These are phyloP conservation scores for Drosophila nigrodunni DNA, from an alignment of 1,140 invertebrate species.

Conservation along the genomic window DNA sequence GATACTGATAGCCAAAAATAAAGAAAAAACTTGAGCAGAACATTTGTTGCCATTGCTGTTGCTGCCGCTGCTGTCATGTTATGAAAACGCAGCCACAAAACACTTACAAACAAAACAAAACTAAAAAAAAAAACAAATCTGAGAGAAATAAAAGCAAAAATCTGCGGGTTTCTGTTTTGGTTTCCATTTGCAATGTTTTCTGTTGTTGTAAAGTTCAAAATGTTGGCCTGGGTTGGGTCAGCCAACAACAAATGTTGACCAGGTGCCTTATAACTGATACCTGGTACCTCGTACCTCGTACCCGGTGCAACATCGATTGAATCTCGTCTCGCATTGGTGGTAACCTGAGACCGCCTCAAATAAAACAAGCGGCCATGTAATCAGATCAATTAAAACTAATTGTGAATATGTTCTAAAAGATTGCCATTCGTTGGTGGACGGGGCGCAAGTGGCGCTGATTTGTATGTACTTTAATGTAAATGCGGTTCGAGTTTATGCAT, in stretches of 20 bases:
- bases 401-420: conserved; percentile 35
- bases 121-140: conserved; percentile 4
- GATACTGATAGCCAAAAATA: conserved; percentile 78
- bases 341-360: conserved; percentile 43
- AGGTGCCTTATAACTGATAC: conserved; percentile 47
- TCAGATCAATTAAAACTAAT: conserved; percentile 76
- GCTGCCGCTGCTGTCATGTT: conserved; percentile 60
- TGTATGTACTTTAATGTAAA: not conserved
- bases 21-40: conserved; percentile 71
- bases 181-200: conserved; percentile 63
- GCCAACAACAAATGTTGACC: conserved; percentile 63
- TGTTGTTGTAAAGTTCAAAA: conserved; percentile 62
- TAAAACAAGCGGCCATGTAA: conserved; percentile 46
- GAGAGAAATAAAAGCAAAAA: conserved; percentile 34
- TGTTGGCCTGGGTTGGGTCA: conserved; percentile 69
- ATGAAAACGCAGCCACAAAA: conserved; percentile 64
- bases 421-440: not conserved
- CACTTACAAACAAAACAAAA: not conserved
- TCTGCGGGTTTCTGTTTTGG: conserved; percentile 58
- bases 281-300: too few relatives aligned
- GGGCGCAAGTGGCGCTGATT: not conserved
- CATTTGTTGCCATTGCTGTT: conserved; percentile 37
- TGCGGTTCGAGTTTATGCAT: not conserved
- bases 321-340: conserved; percentile 54
- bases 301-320: conserved; percentile 59